Base-by-base conservation (phyloP, 2,113 vertebrate species). In the Morone chrysops region DNA sequence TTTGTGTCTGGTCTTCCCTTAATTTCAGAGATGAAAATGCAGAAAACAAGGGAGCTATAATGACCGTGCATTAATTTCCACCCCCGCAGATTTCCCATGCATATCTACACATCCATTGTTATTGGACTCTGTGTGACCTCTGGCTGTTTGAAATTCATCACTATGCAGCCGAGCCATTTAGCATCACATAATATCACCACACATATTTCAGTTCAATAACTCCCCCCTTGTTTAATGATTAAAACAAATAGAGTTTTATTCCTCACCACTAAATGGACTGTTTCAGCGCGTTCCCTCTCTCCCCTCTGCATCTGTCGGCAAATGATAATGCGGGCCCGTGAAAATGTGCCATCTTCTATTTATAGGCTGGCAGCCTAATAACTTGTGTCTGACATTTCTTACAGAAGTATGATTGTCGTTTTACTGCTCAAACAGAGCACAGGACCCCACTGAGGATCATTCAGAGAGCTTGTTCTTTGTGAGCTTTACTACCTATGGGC, bases 241-340 rank as follows among this genome's bases (percentile, higher is more conserved):
- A 92, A 93, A 93, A 90, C 87, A 88, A 92, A 94, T 91, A 87
- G 84, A 88, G 80, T 90, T 92, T 92, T 87, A 92, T 91, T 90
- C 83, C 76, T 90, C n/a, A 31, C 61, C 81, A 66, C 80, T 88
- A 89, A 91, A 92, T 91, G 78, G 66, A 82, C 87, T 71, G 78
- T 90, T 90, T 90, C 82, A 56, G 80, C 47, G 78, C 36, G 61
- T 72, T 81, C 57, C 43, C 70, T 70, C 80, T 72, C 84, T 87
- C 75, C 62, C 83, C 63, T 38, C 56, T 77, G 92, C 92, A 92
- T 92, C 92, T 94, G 93, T 80, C 85, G 86, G 89, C 83, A 93
- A 92, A 92, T 87, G 90, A 94, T 94, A 94, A 92, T 92, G 83
- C 60, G 53, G 45, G 25, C 76, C 18, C 16, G 63, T 90, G 87